Base-by-base conservation (phyloP, 2,888 invertebrate species). In the Aphodius sticticus region DNA sequence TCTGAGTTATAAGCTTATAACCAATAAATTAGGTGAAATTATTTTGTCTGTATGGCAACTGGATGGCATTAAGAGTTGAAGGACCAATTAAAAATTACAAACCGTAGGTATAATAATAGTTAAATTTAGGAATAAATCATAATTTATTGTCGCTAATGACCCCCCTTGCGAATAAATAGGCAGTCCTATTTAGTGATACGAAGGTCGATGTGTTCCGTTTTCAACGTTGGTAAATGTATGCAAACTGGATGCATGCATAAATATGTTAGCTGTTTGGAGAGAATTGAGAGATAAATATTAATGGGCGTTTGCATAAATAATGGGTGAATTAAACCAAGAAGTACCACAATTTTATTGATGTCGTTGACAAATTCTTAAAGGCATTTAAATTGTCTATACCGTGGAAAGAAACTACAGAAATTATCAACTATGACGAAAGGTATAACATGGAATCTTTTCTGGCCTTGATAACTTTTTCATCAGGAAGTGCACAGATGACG, bases 71-170 rank as follows among this genome's bases (percentile, higher is more conserved):
- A 0, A 53, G 53, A 53, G 53, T 53, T 5, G 6, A 53, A 53
- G 53, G 53, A 53, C 53, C 53, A 53, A 53, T 53, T 53, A 53
- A 53, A 53, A 53, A 53, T 53, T 53, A 53, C 53, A 53, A 53
- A 53, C 53, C 12, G 53, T 53, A 12, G 53, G 53, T 5, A 9
- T 53, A 53, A 53, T 53, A 53, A 53, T 53, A 53, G 53, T 53
- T 3, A 53, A 53, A 7, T 53, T 53, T 12, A 12, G 9, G 53
- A 53, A 53, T 53, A 53, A 53, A 53, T 53, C 53, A 3, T 53
- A 53, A 53, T 53, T 53, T 53, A 53, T 53, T 53, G 53, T 53
- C 53, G 53, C 53, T 53, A 53, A 53, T 53, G 53, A 53, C 53
- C 53, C 9, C 9, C 53, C 53, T 53, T 7, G 53, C 53, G 7